Conservation (phyloP, 2,113 vertebrate genomes). For the Istiophorus platypterus region DNA sequence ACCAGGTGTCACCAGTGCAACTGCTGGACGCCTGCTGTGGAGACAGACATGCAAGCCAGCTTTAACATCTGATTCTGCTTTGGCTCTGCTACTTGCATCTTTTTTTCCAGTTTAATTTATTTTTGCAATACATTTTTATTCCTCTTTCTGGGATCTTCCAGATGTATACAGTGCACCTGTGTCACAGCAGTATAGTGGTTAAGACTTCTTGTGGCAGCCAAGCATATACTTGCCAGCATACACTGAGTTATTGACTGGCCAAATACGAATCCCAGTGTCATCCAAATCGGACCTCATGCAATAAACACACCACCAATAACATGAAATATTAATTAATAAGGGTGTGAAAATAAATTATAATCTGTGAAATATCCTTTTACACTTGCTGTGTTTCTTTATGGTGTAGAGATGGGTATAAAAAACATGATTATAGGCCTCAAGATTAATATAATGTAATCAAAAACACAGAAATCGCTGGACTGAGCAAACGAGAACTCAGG, state of each 20-base stretch:
- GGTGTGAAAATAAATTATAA: background rate
- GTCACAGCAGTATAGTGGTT: constrained; percentile 17
- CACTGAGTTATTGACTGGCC: background rate
- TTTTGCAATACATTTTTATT: constrained; percentile 34
- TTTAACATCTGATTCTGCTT: constrained; percentile 14
- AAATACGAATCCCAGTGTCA: background rate
- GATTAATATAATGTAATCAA: background rate
- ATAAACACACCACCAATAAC: background rate
- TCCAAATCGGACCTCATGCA: background rate
- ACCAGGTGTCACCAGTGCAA: constrained; percentile 68
- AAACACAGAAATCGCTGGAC: background rate
- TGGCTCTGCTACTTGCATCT: constrained; percentile 7
- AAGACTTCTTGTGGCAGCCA: background rate
- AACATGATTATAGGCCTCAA: background rate
- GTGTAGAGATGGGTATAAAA: background rate
- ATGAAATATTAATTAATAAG: background rate
- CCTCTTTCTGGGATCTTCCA: constrained; percentile 12
- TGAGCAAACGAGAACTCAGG: background rate
- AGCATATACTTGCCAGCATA: background rate
- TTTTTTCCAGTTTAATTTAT: constrained; percentile 36
- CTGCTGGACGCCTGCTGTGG: constrained; percentile 25
- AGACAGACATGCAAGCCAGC: constrained; percentile 1
- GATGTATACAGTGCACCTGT: constrained; percentile 30
- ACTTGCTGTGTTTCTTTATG: background rate
- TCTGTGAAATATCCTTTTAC: background rate